phyloP scores from a whole-genome alignment of 2,113 vertebrate genomes.

The Acanthochromis polyacanthus region DNA sequence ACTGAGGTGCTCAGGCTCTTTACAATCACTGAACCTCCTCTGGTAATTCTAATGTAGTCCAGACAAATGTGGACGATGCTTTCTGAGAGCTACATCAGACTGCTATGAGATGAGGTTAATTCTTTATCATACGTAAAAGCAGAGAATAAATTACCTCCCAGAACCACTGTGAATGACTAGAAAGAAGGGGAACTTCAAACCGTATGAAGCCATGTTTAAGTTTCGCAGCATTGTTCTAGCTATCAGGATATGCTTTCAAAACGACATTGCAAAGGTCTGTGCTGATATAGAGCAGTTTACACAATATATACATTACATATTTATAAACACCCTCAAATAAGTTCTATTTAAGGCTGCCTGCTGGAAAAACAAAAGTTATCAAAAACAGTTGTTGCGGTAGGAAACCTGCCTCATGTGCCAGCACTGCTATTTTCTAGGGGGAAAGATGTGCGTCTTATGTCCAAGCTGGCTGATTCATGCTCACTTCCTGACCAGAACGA shows the following conservation, averaged over 20 bases:
- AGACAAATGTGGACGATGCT: conserved; percentile 25
- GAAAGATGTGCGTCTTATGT: conserved; percentile 24
- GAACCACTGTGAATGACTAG: conserved; percentile 41
- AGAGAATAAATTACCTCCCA: conserved; percentile 43
- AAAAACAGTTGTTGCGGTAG: conserved; percentile 50
- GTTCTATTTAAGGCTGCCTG: conserved; percentile 68
- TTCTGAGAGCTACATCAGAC: conserved; percentile 58
- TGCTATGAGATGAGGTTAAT: conserved; percentile 42
- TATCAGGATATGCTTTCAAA: conserved; percentile 48
- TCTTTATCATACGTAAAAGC: conserved; percentile 34
- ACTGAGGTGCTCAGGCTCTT: conserved; percentile 47
- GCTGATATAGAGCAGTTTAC: conserved; percentile 61
- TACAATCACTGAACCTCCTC: conserved; percentile 24
- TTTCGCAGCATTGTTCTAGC: conserved; percentile 42
- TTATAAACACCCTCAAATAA: conserved; percentile 65
- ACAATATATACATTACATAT: conserved; percentile 66
- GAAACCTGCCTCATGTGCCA: conserved; percentile 39
- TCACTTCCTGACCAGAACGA: conserved; percentile 14
- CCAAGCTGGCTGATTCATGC: conserved; percentile 8
- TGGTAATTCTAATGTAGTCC: conserved; percentile 30
- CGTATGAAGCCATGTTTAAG: neutral
- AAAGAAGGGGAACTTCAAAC: conserved; percentile 40
- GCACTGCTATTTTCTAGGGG: neutral
- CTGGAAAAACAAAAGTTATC: conserved; percentile 58
- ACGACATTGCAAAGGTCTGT: conserved; percentile 55